Conservation (phyloP, 2,888 invertebrate species). For the Drosophila cracens region DNA sequence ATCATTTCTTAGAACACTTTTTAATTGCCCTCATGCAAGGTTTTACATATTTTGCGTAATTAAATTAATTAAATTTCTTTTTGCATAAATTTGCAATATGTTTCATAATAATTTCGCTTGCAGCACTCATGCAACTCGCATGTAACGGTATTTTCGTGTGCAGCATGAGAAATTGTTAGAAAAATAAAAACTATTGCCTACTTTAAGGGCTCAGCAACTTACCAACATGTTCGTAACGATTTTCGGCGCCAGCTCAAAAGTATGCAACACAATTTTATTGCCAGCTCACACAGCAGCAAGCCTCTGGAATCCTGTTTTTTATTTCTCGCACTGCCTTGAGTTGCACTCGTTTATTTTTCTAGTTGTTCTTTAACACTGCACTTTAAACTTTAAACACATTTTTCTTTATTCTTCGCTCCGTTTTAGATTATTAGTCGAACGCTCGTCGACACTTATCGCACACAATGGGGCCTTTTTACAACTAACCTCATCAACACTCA, state of each 20-base stretch:
- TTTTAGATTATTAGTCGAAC: conserved; percentile 13
- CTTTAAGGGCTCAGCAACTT: conserved; percentile 48
- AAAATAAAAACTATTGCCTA: conserved; percentile 32
- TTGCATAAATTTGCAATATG: not conserved
- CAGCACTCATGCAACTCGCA: not conserved
- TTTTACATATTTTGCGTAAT: conserved; percentile 4
- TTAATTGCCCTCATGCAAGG: conserved; percentile 42
- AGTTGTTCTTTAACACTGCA: conserved; percentile 43
- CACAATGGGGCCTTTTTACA: conserved; percentile 51
- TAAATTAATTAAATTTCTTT: not conserved
- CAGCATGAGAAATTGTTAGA: not conserved
- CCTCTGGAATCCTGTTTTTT: conserved; percentile 13
- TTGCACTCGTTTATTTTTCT: conserved; percentile 10
- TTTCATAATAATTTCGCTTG: not conserved
- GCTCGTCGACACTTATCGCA: conserved; percentile 23
- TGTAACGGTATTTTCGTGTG: conserved; percentile 1
- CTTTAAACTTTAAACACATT: conserved; percentile 41
- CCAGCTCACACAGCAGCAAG: conserved; percentile 27
- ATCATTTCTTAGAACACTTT: conserved; percentile 73
- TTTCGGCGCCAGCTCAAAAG: conserved; percentile 59
- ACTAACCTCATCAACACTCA: conserved; percentile 78
- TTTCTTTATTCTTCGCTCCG: conserved; percentile 8
- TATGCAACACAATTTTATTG: conserved; percentile 62
- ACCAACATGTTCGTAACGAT: conserved; percentile 69
- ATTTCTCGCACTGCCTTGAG: conserved; percentile 16